A percentile compares a stretch with the other conserved stretches of the same genome.
Evolutionary conservation across 2,888 invertebrate species (phyloP).

Genomic region (Scaptomyza tumidula): DNA sequence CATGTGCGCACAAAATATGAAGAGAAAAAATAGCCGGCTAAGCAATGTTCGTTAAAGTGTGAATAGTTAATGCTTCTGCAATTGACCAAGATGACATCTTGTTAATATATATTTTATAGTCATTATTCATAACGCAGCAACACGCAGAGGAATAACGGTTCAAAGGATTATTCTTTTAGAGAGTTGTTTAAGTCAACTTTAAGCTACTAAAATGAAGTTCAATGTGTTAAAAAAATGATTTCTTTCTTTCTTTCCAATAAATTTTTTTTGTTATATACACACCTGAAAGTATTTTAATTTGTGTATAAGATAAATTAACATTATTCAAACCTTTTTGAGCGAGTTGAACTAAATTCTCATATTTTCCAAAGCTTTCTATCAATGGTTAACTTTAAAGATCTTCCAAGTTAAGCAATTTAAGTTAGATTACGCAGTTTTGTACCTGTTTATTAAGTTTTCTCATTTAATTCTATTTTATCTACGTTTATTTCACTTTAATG

Average conservation of each 20-base stretch:
- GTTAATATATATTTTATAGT: slow-evolving; percentile 19
- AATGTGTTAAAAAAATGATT: no score
- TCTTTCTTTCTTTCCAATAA: no score
- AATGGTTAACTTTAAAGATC: neutral
- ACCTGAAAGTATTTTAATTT: no score
- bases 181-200: no score
- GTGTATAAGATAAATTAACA: no score
- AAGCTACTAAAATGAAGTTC: no score
- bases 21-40: slow-evolving; percentile 18
- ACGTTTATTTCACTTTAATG: neutral
- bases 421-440: neutral
- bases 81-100: slow-evolving; percentile 44
- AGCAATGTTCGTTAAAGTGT: slow-evolving; percentile 30
- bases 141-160: neutral
- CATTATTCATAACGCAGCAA: slow-evolving; percentile 20
- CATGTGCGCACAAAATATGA: slow-evolving; percentile 36
- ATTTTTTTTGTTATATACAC: no score
- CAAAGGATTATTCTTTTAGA: no score
- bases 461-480: neutral
- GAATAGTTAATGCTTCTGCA: slow-evolving; percentile 48
- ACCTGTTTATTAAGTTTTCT: neutral
- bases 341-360: no score
- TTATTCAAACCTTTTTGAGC: no score
- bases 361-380: no score
- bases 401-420: neutral